phyloP scores from a whole-genome alignment of 2,797 vertebrate species.

The Schizothorax lantsangensis region DNA sequence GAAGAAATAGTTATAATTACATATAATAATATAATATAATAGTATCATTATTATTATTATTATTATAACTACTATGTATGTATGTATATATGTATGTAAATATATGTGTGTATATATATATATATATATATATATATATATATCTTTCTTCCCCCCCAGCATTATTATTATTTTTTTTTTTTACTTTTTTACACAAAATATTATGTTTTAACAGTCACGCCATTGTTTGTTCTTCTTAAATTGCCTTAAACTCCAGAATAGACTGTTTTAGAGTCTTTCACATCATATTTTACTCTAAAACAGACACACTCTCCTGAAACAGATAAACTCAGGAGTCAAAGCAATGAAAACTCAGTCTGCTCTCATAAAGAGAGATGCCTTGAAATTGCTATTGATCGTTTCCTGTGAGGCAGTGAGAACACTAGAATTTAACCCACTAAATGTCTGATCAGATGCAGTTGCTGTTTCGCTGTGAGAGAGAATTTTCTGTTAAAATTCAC shows the following conservation, averaged over 20 bases:
- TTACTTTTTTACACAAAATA: background rate
- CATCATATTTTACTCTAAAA: background rate
- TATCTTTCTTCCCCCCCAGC: too few species aligned
- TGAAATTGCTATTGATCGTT: slow-evolving; percentile 54
- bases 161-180: too few species aligned
- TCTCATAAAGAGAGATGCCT: slow-evolving; percentile 1
- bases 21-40: too few species aligned
- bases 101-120: too few species aligned
- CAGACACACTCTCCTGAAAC: background rate
- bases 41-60: too few species aligned
- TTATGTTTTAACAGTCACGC: background rate
- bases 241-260: background rate
- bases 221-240: background rate
- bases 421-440: slow-evolving; percentile 53
- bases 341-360: slow-evolving; percentile 4
- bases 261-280: background rate
- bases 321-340: background rate
- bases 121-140: too few species aligned
- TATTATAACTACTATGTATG: too few species aligned
- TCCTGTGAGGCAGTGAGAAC: slow-evolving; percentile 45
- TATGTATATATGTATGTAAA: too few species aligned
- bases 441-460: slow-evolving; percentile 10
- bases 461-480: slow-evolving; percentile 17
- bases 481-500: slow-evolving; percentile 49
- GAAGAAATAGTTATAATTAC: too few species aligned